Evolutionary conservation across 2,797 vertebrate species (phyloP), one percentile per base, ranked within the genome.

Genomic region (Pagetopsis macropterus): DNA sequence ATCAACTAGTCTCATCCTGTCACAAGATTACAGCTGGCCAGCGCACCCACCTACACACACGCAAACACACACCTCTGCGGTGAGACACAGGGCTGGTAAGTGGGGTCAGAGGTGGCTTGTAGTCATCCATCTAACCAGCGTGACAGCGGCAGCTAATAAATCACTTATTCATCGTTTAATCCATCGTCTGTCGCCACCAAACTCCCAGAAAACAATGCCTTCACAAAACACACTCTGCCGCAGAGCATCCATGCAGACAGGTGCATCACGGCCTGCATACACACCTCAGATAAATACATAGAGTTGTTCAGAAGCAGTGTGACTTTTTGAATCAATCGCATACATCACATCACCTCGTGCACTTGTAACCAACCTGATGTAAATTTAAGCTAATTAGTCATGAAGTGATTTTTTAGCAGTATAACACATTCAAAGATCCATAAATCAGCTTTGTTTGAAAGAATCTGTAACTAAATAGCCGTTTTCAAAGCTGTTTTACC

Each of bases 151-250:
- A 94, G 94, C 94, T 94, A 95, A 95, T 95, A 95, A 95, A 95
- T 95, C 95, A 95, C 94, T 94, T 94, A 95, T 95, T 95, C 95
- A 94, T 94, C 88, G 88, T 95, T 95, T 95, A 95, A 95, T 95
- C 94, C 93, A 94, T 94, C 89, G 93, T 90, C 89, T 93, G 93
- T 94, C 92, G 84, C 85, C 83, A 89, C 81, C 86, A 88, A 90
- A 92, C 89, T 89, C 91, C 87, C 74, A 59, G 88, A 91, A 94
- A 94, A 94, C 92, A 93, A 93, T 91, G 84, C 91, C 67, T 88
- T 81, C 69, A 84, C 84, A 82, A 86, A 85, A 85, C 66, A 75
- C 78, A 59, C 54, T 54, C 48, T 55, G 68, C 67, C 45, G 70
- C 74, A 61, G 51, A 65, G 63, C 63, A 43, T 70, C 50, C 51